These are phyloP conservation scores for Craniophora ligustri DNA, from an alignment of 2,888 invertebrate genomes.

Conservation along the genomic window DNA sequence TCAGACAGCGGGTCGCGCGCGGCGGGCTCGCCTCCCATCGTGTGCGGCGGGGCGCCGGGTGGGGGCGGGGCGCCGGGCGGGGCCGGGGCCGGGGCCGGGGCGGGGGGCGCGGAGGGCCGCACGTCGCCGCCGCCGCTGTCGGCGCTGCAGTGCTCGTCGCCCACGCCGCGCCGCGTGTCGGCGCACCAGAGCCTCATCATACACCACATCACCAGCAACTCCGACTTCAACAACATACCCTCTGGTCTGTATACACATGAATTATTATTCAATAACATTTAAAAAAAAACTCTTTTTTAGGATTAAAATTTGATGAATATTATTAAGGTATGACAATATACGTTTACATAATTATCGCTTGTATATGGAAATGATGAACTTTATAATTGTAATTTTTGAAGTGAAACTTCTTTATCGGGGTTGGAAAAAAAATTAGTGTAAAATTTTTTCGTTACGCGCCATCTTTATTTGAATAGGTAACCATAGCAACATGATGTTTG, in stretches of 20 bases:
- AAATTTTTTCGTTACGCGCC: too few relatives aligned
- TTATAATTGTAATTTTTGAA: too few relatives aligned
- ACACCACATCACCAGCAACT: slow-evolving; percentile 85
- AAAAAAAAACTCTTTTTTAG: too few relatives aligned
- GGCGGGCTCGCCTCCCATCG: slow-evolving; percentile 13
- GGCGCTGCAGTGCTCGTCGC: slow-evolving; percentile 85
- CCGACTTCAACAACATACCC: slow-evolving; percentile 85
- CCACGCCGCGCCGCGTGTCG: slow-evolving; percentile 83
- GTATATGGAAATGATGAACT: too few relatives aligned
- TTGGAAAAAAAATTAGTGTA: too few relatives aligned
- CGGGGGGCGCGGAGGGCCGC: slow-evolving; percentile 48
- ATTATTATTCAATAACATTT: too few relatives aligned
- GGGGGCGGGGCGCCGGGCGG: not conserved
- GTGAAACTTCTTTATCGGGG: too few relatives aligned
- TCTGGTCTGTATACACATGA: slow-evolving; percentile 64
- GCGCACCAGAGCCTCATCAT: slow-evolving; percentile 86
- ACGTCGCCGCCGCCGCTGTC: slow-evolving; percentile 81
- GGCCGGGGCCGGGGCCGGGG: slow-evolving; percentile 11
- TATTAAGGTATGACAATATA: too few relatives aligned
- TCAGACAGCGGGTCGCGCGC: slow-evolving; percentile 64
- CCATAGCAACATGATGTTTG: too few relatives aligned
- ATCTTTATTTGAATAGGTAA: too few relatives aligned
- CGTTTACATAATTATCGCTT: too few relatives aligned
- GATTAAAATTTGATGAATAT: too few relatives aligned
- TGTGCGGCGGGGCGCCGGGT: slow-evolving; percentile 5